Evolutionary conservation across 37 sponge, comb jelly and placozoan species (phyloP).

Genomic region (Eunapius fragilis): DNA sequence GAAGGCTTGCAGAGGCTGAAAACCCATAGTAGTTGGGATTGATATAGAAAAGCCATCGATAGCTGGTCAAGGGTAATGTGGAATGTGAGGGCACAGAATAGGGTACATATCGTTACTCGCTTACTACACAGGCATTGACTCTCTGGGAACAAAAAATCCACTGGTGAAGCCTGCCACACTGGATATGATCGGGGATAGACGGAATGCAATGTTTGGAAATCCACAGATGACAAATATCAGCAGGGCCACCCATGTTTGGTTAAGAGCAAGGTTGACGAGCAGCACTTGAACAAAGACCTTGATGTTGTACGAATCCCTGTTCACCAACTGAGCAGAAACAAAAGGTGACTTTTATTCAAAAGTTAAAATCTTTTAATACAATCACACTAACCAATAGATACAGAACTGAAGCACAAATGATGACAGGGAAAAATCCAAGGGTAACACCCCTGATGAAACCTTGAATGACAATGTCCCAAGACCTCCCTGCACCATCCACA

Average conservation of each 20-base stretch:
- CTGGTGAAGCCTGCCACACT: conserved; percentile 74
- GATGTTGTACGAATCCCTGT: not conserved
- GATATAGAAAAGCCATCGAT: conserved; percentile 66
- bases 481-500: conserved; percentile 55
- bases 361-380: not conserved
- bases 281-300: conserved; percentile 37
- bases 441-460: conserved; percentile 60
- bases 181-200: conserved; percentile 64
- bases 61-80: conserved; percentile 34
- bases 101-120: not conserved
- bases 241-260: conserved; percentile 75
- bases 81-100: not conserved
- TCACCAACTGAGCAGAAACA: not conserved
- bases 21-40: conserved; percentile 82
- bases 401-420: conserved; percentile 51
- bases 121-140: conserved; percentile 49
- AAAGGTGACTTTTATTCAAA: not conserved
- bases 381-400: conserved; percentile 45
- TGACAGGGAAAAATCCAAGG: conserved; percentile 45
- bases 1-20: conserved; percentile 27
- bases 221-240: conserved; percentile 46
- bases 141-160: conserved; percentile 76
- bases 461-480: conserved; percentile 60
- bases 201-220: conserved; percentile 29
- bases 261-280: conserved; percentile 60